Percentiles rank a stretch among this genome's conserved stretches.
Conservation (phyloP, 1,140 invertebrate species). For the Drosophila rufa region DNA sequence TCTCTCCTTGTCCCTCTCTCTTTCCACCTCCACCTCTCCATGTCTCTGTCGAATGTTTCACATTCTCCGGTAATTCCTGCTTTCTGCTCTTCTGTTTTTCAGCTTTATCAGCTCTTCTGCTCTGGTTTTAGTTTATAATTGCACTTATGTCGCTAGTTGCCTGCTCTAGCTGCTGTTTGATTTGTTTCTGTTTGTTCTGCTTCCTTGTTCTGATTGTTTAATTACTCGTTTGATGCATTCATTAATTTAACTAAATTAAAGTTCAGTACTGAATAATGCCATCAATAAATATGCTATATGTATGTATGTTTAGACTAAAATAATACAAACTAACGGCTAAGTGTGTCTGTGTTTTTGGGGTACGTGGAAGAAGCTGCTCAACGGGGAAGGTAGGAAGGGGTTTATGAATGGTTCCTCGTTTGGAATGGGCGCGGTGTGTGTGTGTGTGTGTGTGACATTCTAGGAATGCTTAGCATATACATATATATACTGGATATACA, state of each 20-base stretch:
- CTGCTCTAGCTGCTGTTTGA: conserved; percentile 37
- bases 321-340: conserved; percentile 22
- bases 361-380: conserved; percentile 26
- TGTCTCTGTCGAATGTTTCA: conserved; percentile 1
- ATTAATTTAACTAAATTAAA: conserved; percentile 65
- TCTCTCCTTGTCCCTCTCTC: conserved; percentile 2
- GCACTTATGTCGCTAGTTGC: conserved; percentile 67
- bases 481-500: conserved; percentile 40
- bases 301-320: conserved; percentile 9
- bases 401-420: conserved; percentile 22
- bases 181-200: conserved; percentile 43
- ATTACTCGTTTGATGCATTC: conserved; percentile 35
- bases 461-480: conserved; percentile 68
- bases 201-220: conserved; percentile 41
- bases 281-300: conserved; percentile 38
- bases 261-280: conserved; percentile 67
- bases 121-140: conserved; percentile 55
- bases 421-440: conserved; percentile 59
- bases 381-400: conserved; percentile 6
- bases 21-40: background rate
- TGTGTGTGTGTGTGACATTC: conserved; percentile 49
- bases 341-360: conserved; percentile 8
- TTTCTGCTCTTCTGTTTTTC: background rate
- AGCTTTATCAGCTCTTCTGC: background rate
- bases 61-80: background rate